Conservation (phyloP, 1,140 invertebrate species). For the Phymorhynchus buccinoides region DNA sequence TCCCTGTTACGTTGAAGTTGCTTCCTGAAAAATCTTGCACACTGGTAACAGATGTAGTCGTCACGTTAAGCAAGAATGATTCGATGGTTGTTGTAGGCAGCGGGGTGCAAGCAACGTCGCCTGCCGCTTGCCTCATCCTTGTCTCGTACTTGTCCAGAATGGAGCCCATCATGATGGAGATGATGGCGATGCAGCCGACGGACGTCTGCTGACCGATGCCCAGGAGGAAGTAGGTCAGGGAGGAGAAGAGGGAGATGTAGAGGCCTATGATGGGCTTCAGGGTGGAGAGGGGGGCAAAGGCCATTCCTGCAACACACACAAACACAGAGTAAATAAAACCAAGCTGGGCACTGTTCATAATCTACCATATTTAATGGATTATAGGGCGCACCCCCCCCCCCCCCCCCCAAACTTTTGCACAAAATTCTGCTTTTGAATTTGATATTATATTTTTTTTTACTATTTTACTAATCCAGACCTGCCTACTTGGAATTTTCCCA, state of each 20-base stretch:
- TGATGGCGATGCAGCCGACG: slow-evolving; percentile 80
- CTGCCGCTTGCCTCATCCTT: neutral
- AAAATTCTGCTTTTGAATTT: too few relatives aligned
- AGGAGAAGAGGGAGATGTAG: slow-evolving; percentile 95
- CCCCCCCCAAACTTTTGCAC: too few relatives aligned
- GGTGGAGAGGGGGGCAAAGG: slow-evolving; percentile 90
- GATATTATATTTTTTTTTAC: too few relatives aligned
- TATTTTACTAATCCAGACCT: too few relatives aligned
- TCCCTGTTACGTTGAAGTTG: neutral
- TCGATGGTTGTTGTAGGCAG: neutral
- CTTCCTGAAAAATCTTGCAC: neutral
- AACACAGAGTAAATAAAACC: neutral
- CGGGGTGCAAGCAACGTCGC: neutral
- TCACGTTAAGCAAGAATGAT: neutral
- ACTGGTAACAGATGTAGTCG: neutral
- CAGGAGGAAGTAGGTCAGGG: slow-evolving; percentile 89
- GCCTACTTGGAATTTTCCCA: too few relatives aligned
- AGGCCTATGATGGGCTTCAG: slow-evolving; percentile 91
- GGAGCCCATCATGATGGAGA: slow-evolving; percentile 73
- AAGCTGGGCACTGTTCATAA: too few relatives aligned
- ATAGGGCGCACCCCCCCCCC: too few relatives aligned
- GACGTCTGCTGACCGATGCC: slow-evolving; percentile 94
- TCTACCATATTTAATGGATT: too few relatives aligned
- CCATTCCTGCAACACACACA: slow-evolving; percentile 80
- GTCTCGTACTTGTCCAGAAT: slow-evolving; percentile 62